Evolutionary conservation across 2,797 vertebrate genomes (phyloP), one percentile per base, ranked within the genome.

Genomic region (Pangasius larnaudii): DNA sequence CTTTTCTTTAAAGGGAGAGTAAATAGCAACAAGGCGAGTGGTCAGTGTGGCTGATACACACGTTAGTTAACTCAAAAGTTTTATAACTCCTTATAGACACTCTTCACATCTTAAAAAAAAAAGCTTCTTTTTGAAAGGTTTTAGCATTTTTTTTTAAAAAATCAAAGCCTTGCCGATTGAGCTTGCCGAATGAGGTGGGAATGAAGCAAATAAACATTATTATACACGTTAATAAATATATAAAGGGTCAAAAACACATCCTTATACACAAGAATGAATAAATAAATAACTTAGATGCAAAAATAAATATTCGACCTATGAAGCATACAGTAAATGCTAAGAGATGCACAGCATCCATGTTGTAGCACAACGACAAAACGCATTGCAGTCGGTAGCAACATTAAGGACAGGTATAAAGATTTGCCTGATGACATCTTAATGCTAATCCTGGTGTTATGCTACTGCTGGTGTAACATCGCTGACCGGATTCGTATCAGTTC

Each of bases 251-350:
- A 91, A 93, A 93, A 93, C 92, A 94, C 94, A 94, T 94, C 89
- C 86, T 95, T 92, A 93, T 92, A 95, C 91, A 95, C 93, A 91
- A 93, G 91, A 96, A 96, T 96, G 91, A 96, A 96, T 96, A 96
- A 96, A 96, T 96, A 96, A 96, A 96, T 96, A 96, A 96, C 90
- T 96, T 96, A 96, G 93, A 93, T 93, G 93, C 51, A 91, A 89
- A 95, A 96, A 96, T 96, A 96, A 96, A 96, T 96, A 96, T 95
- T 93, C 90, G 94, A 95, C 95, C 94, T 95, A 94, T 94, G 92
- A 94, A 58, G 87, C 71, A 79, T 94, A 95, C 94, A 96, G 95
- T 96, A 96, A 96, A 87, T 94, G 94, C 94, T 93, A 93, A 92
- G 94, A 94, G 95, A 96, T 96, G 95, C 95, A 96, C 95, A 93